These are phyloP conservation scores for Agriopis marginaria DNA, from an alignment of 2,888 invertebrate genomes.

Conservation along the genomic window DNA sequence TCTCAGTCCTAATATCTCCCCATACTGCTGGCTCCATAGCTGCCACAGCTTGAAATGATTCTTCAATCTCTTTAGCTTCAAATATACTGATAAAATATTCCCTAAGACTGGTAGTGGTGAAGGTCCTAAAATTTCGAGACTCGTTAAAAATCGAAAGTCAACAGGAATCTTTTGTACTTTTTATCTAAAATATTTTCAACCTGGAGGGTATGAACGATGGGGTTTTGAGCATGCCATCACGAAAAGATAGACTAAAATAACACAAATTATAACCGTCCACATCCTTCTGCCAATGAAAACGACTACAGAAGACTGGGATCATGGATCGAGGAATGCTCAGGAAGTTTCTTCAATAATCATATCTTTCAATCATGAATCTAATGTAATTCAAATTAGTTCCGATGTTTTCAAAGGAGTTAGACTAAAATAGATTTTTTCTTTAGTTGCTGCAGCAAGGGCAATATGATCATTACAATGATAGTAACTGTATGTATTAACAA, in stretches of 20 bases:
- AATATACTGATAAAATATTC: slow-evolving; percentile 68
- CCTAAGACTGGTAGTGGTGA: slow-evolving; percentile 69
- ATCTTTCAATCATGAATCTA: slow-evolving; percentile 27
- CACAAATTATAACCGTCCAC: slow-evolving; percentile 51
- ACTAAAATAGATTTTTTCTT: slow-evolving; percentile 2
- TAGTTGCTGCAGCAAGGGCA: too few relatives aligned
- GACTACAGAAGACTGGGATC: slow-evolving; percentile 16
- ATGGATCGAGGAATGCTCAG: slow-evolving; percentile 22
- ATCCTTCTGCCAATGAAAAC: slow-evolving; percentile 38
- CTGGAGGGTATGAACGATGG: slow-evolving; percentile 57
- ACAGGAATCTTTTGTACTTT: background rate
- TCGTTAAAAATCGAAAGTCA: background rate
- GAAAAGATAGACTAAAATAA: slow-evolving; percentile 47
- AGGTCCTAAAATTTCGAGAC: slow-evolving; percentile 67
- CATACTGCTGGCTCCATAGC: slow-evolving; percentile 85
- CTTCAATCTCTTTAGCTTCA: slow-evolving; percentile 62
- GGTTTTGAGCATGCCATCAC: slow-evolving; percentile 40
- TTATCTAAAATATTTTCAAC: slow-evolving; percentile 42
- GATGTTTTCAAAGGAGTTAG: slow-evolving; percentile 17
- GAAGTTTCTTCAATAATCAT: slow-evolving; percentile 14
- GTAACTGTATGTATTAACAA: too few relatives aligned
- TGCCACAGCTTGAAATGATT: slow-evolving; percentile 87
- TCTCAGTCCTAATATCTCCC: slow-evolving; percentile 88
- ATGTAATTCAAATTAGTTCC: slow-evolving; percentile 41
- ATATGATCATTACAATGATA: too few relatives aligned